These are phyloP conservation scores for Quadroppia sp. DNA, from an alignment of 2,888 invertebrate genomes.

Conservation along the genomic window DNA sequence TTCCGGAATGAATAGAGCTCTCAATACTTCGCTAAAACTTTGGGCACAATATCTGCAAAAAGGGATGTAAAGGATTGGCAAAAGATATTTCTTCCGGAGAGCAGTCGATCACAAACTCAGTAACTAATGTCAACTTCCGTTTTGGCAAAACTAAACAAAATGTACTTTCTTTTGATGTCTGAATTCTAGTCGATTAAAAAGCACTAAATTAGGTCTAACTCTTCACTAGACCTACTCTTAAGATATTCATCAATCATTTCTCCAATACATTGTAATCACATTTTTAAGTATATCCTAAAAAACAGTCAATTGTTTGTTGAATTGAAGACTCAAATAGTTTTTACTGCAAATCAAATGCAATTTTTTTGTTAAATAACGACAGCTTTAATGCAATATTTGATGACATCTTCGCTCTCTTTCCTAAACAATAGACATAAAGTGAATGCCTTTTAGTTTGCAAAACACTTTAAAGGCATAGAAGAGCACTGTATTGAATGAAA, in stretches of 20 bases:
- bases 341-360: no score
- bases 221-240: not conserved
- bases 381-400: not conserved
- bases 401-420: not conserved
- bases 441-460: not conserved
- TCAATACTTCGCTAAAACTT: constrained; percentile 6
- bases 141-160: constrained; percentile 11
- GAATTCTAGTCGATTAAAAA: not conserved
- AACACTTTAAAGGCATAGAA: no score
- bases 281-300: not conserved
- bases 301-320: not conserved
- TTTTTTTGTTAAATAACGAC: no score
- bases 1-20: constrained; percentile 26
- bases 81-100: constrained; percentile 24
- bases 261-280: not conserved
- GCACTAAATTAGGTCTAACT: not conserved
- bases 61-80: constrained; percentile 29
- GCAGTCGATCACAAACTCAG: not conserved
- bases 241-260: constrained; percentile 14
- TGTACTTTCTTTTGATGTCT: constrained; percentile 4
- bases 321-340: no score
- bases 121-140: constrained; percentile 31
- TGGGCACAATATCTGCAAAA: not conserved
- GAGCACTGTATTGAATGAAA: no score
- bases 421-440: not conserved